Evolutionary conservation across 2,888 invertebrate genomes (phyloP).

Genomic region (Rhogogaster chlorosoma): DNA sequence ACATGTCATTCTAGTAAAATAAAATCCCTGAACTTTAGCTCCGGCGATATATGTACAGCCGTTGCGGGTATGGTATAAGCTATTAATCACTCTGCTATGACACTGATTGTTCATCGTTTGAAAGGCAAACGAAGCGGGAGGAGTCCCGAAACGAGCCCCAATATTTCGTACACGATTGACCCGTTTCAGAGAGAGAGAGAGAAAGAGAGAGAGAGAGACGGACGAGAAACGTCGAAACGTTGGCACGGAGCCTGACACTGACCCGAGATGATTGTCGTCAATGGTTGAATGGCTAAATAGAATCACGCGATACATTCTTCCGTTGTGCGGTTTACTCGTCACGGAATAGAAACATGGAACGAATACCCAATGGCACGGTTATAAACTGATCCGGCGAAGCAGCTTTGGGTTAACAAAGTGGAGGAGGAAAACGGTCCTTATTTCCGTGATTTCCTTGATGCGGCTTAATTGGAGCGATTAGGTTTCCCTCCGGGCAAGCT

Average conservation of each 20-base stretch:
- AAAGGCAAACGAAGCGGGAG: not conserved
- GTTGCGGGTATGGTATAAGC: not conserved
- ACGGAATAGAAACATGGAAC: not conserved
- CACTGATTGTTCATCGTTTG: conserved; percentile 6
- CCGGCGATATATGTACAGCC: not conserved
- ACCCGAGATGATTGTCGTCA: conserved; percentile 24
- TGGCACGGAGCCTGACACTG: conserved; percentile 37
- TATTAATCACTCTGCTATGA: not conserved
- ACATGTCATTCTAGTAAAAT: not conserved
- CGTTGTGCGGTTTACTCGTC: not conserved
- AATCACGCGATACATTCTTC: conserved; percentile 34
- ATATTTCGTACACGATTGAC: conserved; percentile 18
- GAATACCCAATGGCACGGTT: not conserved
- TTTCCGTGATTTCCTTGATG: conserved; percentile 23
- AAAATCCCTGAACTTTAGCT: not conserved
- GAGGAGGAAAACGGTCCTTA: conserved; percentile 10
- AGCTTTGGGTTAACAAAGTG: not conserved
- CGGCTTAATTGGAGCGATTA: conserved; percentile 26
- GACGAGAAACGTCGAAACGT: not conserved
- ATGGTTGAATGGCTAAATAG: conserved; percentile 4
- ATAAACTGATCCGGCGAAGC: conserved; percentile 11
- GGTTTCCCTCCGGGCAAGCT: not conserved
- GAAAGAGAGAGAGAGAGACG: not conserved
- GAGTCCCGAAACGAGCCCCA: not conserved
- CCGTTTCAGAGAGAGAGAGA: not conserved